Conservation (phyloP, 2,113 vertebrate genomes). For the Toxostoma redivivum region DNA sequence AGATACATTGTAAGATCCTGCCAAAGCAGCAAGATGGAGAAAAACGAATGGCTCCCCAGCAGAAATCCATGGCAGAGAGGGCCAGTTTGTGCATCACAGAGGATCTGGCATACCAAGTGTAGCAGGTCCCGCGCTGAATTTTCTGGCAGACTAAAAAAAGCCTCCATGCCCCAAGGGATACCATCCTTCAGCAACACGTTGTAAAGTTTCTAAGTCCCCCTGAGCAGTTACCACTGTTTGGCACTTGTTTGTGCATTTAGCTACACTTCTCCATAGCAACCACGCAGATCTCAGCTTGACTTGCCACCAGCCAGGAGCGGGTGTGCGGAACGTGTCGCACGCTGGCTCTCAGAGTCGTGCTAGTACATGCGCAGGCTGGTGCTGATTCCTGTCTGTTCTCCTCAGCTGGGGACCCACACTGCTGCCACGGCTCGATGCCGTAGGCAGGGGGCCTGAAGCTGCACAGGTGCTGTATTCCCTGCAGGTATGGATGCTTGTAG, state of each 20-base stretch:
- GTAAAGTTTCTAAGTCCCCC: not conserved
- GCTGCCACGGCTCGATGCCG: accelerated
- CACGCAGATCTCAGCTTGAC: not conserved
- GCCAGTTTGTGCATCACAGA: not conserved
- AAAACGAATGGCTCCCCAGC: not conserved
- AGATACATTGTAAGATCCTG: not conserved
- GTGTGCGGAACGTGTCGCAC: not conserved
- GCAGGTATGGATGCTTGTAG: not conserved
- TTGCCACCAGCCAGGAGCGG: not conserved
- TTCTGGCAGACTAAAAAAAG: not conserved
- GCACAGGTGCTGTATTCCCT: not conserved
- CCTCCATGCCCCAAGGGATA: not conserved
- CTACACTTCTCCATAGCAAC: conserved; percentile 44
- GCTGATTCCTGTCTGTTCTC: not conserved
- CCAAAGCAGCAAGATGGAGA: not conserved
- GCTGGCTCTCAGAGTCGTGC: not conserved
- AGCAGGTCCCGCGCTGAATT: not conserved
- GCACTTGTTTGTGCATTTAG: conserved; percentile 17
- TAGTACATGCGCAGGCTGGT: not conserved
- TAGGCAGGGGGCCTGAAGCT: not conserved
- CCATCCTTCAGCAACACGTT: not conserved
- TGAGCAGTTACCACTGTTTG: not conserved
- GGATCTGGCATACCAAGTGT: not conserved
- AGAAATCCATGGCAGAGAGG: not conserved
- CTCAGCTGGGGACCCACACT: not conserved